Conservation (phyloP, 2,113 vertebrate species). For the Serilophus lunatus region DNA sequence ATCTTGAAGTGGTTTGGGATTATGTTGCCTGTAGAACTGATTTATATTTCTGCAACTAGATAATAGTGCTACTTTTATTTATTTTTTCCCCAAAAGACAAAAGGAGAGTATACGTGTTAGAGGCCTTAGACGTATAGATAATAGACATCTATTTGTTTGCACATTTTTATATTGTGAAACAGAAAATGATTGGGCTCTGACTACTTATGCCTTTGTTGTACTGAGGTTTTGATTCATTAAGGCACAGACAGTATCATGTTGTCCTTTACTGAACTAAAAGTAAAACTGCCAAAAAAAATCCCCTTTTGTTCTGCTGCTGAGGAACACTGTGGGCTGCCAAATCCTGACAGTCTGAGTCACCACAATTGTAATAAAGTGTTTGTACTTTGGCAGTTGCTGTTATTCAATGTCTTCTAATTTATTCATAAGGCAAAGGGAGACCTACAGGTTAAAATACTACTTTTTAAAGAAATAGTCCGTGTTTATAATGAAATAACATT, state of each 20-base stretch:
- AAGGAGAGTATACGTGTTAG: not conserved
- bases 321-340: slow-evolving; percentile 61
- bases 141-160: not conserved
- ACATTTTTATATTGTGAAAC: not conserved
- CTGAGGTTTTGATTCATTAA: slow-evolving; percentile 37
- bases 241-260: slow-evolving; percentile 46
- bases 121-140: not conserved
- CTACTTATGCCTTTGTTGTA: not conserved
- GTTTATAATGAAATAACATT: not conserved
- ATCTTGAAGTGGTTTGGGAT: not conserved
- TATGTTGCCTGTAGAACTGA: not conserved
- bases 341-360: slow-evolving; percentile 58
- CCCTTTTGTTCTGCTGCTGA: slow-evolving; percentile 63
- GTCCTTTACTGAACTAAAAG: slow-evolving; percentile 59
- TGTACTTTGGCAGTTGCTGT: slow-evolving; percentile 5
- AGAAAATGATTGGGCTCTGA: not conserved
- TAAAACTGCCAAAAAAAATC: slow-evolving; percentile 46
- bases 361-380: slow-evolving; percentile 55
- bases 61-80: not conserved
- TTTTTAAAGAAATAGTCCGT: slow-evolving; percentile 1
- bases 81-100: not conserved
- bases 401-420: slow-evolving; percentile 39
- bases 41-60: not conserved
- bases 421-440: slow-evolving; percentile 32
- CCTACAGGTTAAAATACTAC: slow-evolving; percentile 13